Evolutionary conservation across 2,888 invertebrate species (phyloP).

Genomic region (Euzetes globulus): DNA sequence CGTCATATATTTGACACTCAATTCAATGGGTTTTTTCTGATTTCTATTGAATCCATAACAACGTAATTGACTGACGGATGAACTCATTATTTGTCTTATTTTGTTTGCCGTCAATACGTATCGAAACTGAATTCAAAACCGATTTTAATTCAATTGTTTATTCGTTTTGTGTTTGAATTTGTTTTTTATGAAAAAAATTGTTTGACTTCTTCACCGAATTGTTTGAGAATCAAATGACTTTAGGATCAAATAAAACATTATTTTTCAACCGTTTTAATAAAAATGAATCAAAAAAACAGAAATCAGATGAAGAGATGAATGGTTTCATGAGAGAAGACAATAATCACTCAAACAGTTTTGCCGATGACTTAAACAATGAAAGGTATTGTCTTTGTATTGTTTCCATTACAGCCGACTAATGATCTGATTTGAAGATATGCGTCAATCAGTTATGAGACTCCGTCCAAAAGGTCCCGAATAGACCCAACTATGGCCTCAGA

Average conservation of each 20-base stretch:
- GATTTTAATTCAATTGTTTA: no score
- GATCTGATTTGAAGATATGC: background rate
- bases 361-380: background rate
- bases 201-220: background rate
- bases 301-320: conserved; percentile 3
- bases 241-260: background rate
- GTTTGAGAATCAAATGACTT: conserved; percentile 14
- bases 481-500: no score
- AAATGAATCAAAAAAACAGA: conserved; percentile 14
- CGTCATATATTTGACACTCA: background rate
- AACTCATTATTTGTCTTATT: background rate
- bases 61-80: background rate
- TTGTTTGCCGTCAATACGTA: background rate
- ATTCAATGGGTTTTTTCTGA: background rate
- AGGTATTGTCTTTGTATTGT: background rate
- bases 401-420: background rate
- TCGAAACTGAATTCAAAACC: background rate
- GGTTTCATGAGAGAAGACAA: background rate
- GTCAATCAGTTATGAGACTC: no score
- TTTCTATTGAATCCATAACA: background rate
- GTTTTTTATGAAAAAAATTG: no score
- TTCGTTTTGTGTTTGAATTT: background rate
- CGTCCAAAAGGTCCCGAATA: no score
- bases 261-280: background rate
- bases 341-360: background rate